phyloP scores from a whole-genome alignment of 2,888 invertebrate species.

The Germaria angustata region DNA sequence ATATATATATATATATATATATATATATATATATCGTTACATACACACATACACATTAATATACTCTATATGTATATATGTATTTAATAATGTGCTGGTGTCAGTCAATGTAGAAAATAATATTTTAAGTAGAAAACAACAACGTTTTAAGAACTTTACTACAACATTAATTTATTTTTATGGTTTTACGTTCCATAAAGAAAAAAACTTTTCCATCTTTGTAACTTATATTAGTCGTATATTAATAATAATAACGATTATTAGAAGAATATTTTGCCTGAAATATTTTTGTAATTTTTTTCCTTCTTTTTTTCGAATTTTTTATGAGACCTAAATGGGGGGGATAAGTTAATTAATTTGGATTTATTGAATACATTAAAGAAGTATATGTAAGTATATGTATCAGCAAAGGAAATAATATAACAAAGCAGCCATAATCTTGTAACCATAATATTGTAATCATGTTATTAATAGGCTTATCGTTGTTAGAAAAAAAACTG shows the following conservation, averaged over 20 bases:
- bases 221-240: not conserved
- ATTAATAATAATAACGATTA: not conserved
- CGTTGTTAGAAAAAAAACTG: too few species aligned
- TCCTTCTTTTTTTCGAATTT: too few species aligned
- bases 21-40: not conserved
- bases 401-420: too few species aligned
- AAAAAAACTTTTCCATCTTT: not conserved
- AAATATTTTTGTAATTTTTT: too few species aligned
- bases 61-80: not conserved
- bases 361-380: not conserved
- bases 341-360: slow-evolving; percentile 20
- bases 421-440: too few species aligned
- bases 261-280: not conserved
- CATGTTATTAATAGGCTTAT: too few species aligned
- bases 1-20: not conserved
- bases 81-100: slow-evolving; percentile 2
- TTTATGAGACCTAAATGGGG: not conserved
- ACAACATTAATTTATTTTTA: slow-evolving; percentile 16
- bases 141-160: not conserved
- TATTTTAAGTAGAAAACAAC: slow-evolving; percentile 22
- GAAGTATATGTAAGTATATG: not conserved
- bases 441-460: too few species aligned
- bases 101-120: not conserved
- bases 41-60: too few species aligned
- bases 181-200: not conserved